Base-by-base conservation (phyloP, 2,888 invertebrate genomes). In the Drosophila cognata region DNA sequence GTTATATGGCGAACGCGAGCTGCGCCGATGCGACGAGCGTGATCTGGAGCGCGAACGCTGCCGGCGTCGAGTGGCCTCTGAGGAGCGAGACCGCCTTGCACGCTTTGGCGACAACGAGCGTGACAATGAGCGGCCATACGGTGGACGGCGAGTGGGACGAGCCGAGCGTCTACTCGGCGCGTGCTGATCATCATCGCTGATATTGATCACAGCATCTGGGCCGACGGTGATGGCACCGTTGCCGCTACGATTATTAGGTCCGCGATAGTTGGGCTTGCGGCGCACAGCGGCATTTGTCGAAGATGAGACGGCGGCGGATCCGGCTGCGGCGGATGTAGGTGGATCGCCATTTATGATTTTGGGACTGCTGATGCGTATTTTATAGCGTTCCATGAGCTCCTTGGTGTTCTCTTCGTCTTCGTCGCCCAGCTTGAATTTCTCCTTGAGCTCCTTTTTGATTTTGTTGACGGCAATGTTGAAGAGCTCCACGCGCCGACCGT, bases 401-500 rank as follows among this genome's bases (percentile, higher is more conserved):
- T 91, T 92, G 4, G 92, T 91, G 53, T 89, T 91, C 64, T 92
- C 92, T 57, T 92, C 90, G n/a, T 92, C 92, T 48, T 94, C 94
- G n/a, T 94, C 94, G 2, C 94, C 92, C 84, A 94, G 82, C 88
- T 94, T 94, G 87, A 94, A 91, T 92, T 95, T 93, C 61, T 95
- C 94, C 83, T 96, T 95, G 13, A 97, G 94, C 77, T 96, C 96
- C 61, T 94, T 94, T 77, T 96, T 95, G 68, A 95, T 94, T n/a
- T 94, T 93, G 63, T 95, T 95, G 5, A 97, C 90, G 84, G 97
- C 96, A 18, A 95, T 95, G 35, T 95, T 94, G 88, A 97, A 96
- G 8, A 98, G 92, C 78, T 97, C 97, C 65, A 96, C 95, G 96
- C 97, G 96, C 13, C 97, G 95, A 70, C 95, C 95, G 84, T 96